These are phyloP conservation scores for Elysia crispata DNA, from an alignment of 2,888 invertebrate species.

Conservation along the genomic window DNA sequence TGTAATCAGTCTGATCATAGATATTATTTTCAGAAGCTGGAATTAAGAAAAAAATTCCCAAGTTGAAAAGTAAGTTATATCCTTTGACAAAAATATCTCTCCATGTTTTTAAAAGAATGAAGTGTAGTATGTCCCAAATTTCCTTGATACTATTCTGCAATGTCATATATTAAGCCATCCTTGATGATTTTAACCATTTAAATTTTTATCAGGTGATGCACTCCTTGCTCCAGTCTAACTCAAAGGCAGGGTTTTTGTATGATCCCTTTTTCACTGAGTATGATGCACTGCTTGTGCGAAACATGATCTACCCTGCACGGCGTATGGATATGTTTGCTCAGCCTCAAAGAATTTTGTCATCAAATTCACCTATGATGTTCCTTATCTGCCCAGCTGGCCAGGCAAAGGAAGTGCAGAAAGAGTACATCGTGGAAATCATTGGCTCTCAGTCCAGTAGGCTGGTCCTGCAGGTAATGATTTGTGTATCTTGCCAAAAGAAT, in stretches of 20 bases:
- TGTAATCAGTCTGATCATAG: no score
- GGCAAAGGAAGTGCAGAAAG: conserved; percentile 49
- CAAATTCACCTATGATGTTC: conserved; percentile 60
- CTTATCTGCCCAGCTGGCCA: conserved; percentile 60
- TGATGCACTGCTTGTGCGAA: conserved; percentile 72
- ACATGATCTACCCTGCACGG: conserved; percentile 62
- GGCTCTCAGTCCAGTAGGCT: conserved; percentile 41
- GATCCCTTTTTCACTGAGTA: conserved; percentile 88
- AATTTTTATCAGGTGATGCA: conserved; percentile 78
- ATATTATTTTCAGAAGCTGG: no score
- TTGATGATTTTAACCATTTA: neutral
- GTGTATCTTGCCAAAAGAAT: no score
- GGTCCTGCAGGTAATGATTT: conserved; percentile 34
- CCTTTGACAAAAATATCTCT: no score
- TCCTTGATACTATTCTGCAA: no score
- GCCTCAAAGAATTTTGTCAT: conserved; percentile 46
- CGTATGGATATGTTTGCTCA: conserved; percentile 55
- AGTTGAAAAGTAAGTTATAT: no score
- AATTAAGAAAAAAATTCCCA: no score
- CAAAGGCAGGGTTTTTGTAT: conserved; percentile 92
- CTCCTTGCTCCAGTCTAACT: conserved; percentile 89
- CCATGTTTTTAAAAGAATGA: no score
- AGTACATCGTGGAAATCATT: conserved; percentile 62
- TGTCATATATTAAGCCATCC: no score
- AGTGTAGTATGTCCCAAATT: no score